phyloP scores from a whole-genome alignment of 2,797 vertebrate genomes.

The Takifugu ocellatus region DNA sequence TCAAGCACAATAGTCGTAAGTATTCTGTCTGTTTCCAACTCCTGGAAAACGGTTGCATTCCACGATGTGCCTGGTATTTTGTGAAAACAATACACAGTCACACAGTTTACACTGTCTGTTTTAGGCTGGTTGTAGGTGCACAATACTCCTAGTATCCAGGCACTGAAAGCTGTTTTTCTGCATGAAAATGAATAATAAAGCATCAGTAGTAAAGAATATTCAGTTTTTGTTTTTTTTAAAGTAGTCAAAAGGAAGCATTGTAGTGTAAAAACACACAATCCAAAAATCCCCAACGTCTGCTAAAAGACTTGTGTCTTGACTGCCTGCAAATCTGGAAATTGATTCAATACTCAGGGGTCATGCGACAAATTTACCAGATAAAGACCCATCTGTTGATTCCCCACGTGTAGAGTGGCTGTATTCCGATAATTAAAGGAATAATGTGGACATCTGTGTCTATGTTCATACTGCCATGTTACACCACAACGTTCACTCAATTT shows the following conservation, averaged over 20 bases:
- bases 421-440: slow-evolving; percentile 35
- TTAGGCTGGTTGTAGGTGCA: slow-evolving; percentile 26
- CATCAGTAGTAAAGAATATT: not conserved
- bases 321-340: slow-evolving; percentile 50
- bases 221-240: too few species aligned
- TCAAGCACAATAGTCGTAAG: slow-evolving; percentile 95
- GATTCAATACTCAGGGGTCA: slow-evolving; percentile 68
- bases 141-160: slow-evolving; percentile 18
- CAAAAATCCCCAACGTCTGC: slow-evolving; percentile 7
- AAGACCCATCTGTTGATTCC: slow-evolving; percentile 65
- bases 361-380: slow-evolving; percentile 71
- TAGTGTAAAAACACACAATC: not conserved
- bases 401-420: slow-evolving; percentile 47
- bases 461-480: slow-evolving; percentile 25
- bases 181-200: slow-evolving; percentile 4
- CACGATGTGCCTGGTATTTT: slow-evolving; percentile 44
- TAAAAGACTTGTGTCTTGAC: slow-evolving; percentile 10
- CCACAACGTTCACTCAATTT: slow-evolving; percentile 32
- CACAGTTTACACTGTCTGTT: slow-evolving; percentile 18
- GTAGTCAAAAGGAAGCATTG: not conserved
- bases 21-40: slow-evolving; percentile 41
- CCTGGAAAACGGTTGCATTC: slow-evolving; percentile 31
- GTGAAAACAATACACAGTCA: slow-evolving; percentile 53
- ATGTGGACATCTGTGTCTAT: slow-evolving; percentile 61
- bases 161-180: not conserved